These are phyloP conservation scores for Acrocera orbiculus DNA, from an alignment of 2,888 invertebrate species.

Conservation along the genomic window DNA sequence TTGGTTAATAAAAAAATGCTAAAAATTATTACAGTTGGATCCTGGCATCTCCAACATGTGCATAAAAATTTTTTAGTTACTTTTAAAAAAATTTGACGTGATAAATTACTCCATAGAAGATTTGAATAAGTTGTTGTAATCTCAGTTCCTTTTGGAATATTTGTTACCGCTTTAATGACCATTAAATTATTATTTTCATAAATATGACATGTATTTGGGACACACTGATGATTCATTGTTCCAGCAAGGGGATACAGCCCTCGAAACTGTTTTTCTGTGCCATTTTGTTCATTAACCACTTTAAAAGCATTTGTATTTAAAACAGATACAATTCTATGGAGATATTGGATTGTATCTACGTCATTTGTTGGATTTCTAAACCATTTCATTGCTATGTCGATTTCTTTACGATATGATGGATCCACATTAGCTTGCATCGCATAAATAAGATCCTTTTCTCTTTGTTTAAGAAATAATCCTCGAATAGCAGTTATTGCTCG, in stretches of 20 bases:
- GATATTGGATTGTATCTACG: conserved; percentile 21
- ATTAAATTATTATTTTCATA: conserved; percentile 42
- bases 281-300: conserved; percentile 21
- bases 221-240: conserved; percentile 56
- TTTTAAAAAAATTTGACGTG: conserved; percentile 43
- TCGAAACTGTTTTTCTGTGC: conserved; percentile 33
- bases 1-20: not conserved
- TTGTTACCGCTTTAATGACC: conserved; percentile 39
- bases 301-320: conserved; percentile 32
- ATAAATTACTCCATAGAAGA: conserved; percentile 50
- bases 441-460: conserved; percentile 23
- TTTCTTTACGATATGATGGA: conserved; percentile 25
- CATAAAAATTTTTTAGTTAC: conserved; percentile 53
- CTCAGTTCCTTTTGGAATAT: conserved; percentile 46
- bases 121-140: conserved; percentile 56
- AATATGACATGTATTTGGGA: conserved; percentile 51
- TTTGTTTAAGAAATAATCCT: conserved; percentile 22
- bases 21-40: conserved; percentile 40
- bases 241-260: conserved; percentile 50
- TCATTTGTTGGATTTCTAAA: conserved; percentile 26
- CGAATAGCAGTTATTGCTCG: conserved; percentile 26
- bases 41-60: conserved; percentile 46
- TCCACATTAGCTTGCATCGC: conserved; percentile 28
- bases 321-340: conserved; percentile 26
- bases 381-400: conserved; percentile 24